Percentiles rank a stretch among this genome's conserved stretches.
Conservation (phyloP, 2,113 vertebrate genomes). For the Cottus gobio region DNA sequence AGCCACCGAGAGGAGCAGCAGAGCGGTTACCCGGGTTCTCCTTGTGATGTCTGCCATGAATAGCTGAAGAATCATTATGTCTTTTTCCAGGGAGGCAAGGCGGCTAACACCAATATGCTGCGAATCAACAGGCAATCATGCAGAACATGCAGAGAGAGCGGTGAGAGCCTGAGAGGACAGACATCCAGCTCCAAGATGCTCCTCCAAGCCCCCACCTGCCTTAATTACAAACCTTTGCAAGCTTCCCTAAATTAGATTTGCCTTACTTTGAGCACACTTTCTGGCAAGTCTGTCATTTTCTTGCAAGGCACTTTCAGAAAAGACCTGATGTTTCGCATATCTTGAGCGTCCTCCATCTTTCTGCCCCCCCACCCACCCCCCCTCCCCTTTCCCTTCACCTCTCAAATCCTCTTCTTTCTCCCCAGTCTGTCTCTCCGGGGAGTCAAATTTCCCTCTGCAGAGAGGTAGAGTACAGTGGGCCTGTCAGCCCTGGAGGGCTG, state of each 20-base stretch:
- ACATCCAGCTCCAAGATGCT: slow-evolving; percentile 37
- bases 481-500: slow-evolving; percentile 63
- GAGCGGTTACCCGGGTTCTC: slow-evolving; percentile 77
- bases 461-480: slow-evolving; percentile 51
- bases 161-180: slow-evolving; percentile 58
- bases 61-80: slow-evolving; percentile 73
- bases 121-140: slow-evolving; percentile 77
- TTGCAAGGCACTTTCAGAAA: slow-evolving; percentile 25
- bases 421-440: slow-evolving; percentile 41
- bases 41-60: slow-evolving; percentile 61
- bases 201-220: slow-evolving; percentile 39
- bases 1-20: slow-evolving; percentile 55
- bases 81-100: slow-evolving; percentile 68
- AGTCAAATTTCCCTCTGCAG: slow-evolving; percentile 32
- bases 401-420: slow-evolving; percentile 30
- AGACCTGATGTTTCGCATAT: slow-evolving; percentile 40
- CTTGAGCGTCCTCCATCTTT: slow-evolving; percentile 10
- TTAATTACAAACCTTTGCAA: slow-evolving; percentile 72
- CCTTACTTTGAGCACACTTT: slow-evolving; percentile 32
- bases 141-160: slow-evolving; percentile 67
- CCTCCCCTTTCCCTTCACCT: slow-evolving; percentile 4
- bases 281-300: slow-evolving; percentile 47
- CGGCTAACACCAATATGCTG: slow-evolving; percentile 62
- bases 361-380: too few relatives aligned
- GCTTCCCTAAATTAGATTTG: slow-evolving; percentile 59